Evolutionary conservation across 2,888 invertebrate species (phyloP).

Genomic region (Opisthograptis luteolata): DNA sequence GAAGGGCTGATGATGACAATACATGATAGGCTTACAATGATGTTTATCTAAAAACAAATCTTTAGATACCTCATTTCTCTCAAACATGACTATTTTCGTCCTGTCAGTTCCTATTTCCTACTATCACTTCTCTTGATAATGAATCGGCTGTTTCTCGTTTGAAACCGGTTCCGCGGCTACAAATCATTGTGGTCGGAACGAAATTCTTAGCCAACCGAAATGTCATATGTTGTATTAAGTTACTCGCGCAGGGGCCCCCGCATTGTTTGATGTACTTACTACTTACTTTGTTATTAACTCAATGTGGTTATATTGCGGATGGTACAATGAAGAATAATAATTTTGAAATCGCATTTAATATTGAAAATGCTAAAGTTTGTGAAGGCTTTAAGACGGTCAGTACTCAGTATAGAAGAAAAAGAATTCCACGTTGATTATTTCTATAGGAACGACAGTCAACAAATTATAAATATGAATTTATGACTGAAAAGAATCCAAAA

Average conservation of each 20-base stretch:
- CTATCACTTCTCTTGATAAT: constrained; percentile 29
- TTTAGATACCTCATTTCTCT: constrained; percentile 2
- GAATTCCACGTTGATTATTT: no score
- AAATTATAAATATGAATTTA: no score
- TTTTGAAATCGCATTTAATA: not conserved
- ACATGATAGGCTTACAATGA: no score
- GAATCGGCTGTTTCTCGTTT: constrained; percentile 24
- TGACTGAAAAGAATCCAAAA: no score
- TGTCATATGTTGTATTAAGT: constrained; percentile 52
- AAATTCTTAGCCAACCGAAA: constrained; percentile 49
- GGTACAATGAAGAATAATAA: not conserved
- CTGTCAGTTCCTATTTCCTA: constrained; percentile 27
- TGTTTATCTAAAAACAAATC: no score
- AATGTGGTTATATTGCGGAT: not conserved
- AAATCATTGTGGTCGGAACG: constrained; percentile 41
- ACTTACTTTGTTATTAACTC: constrained; percentile 19
- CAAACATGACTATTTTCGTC: not conserved
- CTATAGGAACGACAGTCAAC: no score
- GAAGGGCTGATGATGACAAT: no score
- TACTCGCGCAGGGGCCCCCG: constrained; percentile 39
- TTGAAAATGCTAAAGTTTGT: no score
- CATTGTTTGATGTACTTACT: constrained; percentile 44
- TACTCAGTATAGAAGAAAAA: no score
- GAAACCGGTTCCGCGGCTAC: constrained; percentile 40
- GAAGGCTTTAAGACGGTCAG: no score